A percentile compares a stretch with the other conserved stretches of the same genome.
These are phyloP conservation scores for Platysternon megacephalum DNA, from an alignment of 2,113 vertebrate species.

Conservation along the genomic window DNA sequence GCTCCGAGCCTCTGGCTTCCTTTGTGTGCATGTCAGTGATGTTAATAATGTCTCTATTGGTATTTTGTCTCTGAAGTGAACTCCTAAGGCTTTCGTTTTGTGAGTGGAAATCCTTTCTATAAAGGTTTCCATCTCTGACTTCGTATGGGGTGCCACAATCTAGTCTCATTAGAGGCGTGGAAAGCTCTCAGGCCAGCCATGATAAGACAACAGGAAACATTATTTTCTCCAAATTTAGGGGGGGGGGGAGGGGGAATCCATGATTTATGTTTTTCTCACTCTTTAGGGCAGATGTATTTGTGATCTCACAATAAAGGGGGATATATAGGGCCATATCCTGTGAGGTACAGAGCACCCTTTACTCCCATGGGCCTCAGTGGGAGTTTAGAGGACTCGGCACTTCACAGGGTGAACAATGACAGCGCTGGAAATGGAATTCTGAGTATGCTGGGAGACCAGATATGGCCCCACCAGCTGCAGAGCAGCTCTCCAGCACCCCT, in stretches of 20 bases:
- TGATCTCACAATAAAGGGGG: background rate
- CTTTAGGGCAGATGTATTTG: slow-evolving; percentile 16
- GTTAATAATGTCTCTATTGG: slow-evolving; percentile 77
- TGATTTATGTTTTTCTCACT: slow-evolving; percentile 26
- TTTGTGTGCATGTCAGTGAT: slow-evolving; percentile 75
- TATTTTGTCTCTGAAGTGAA: slow-evolving; percentile 76
- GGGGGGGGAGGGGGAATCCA: background rate
- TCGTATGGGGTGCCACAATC: slow-evolving; percentile 57
- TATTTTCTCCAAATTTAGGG: slow-evolving; percentile 53
- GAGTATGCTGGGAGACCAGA: background rate
- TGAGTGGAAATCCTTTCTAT: slow-evolving; percentile 65
- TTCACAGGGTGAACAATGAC: background rate
- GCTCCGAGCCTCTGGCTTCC: slow-evolving; percentile 66
- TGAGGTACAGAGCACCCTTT: slow-evolving; percentile 1
- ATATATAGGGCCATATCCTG: background rate
- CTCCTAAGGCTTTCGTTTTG: slow-evolving; percentile 72
- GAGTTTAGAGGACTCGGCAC: slow-evolving; percentile 15
- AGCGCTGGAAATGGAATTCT: background rate
- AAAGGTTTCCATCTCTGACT: slow-evolving; percentile 59
- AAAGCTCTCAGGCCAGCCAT: slow-evolving; percentile 53
- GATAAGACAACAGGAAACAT: slow-evolving; percentile 64
- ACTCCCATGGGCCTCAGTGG: background rate
- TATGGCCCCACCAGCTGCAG: background rate
- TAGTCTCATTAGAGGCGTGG: slow-evolving; percentile 63
- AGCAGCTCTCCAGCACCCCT: background rate